These are phyloP conservation scores for Sceliomorpha sp. DNA, from an alignment of 2,888 invertebrate species.

Conservation along the genomic window DNA sequence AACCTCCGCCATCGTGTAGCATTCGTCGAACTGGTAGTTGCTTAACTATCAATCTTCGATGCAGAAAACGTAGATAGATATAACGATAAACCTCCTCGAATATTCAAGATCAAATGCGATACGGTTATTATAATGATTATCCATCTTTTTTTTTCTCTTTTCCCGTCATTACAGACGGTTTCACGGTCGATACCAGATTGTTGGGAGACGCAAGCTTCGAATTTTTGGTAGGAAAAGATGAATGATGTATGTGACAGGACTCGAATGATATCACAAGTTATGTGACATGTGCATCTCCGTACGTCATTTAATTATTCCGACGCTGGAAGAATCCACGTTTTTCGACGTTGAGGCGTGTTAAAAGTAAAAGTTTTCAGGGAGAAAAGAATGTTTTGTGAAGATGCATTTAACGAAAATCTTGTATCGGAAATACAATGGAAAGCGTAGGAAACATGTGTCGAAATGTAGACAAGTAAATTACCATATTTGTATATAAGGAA, in stretches of 20 bases:
- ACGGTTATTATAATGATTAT: constrained; percentile 21
- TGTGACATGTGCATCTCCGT: neutral
- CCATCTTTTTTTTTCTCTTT: constrained; percentile 3
- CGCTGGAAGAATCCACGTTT: no score
- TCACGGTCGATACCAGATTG: constrained; percentile 1
- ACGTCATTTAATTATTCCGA: neutral
- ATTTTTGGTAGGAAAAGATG: constrained; percentile 4
- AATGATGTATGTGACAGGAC: neutral
- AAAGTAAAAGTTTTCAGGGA: no score
- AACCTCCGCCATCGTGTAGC: constrained; percentile 5
- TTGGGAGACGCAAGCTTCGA: neutral
- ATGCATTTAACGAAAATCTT: no score
- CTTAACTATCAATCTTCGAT: constrained; percentile 35
- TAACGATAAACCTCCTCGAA: constrained; percentile 11
- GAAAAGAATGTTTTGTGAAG: no score
- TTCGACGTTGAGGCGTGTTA: no score
- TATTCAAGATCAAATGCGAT: constrained; percentile 23
- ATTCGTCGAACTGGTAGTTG: constrained; percentile 24
- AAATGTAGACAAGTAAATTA: no score
- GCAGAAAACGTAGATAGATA: constrained; percentile 16
- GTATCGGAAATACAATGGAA: no score
- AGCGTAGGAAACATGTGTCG: no score
- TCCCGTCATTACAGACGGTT: constrained; percentile 16
- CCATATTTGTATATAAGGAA: no score
- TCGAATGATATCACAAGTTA: neutral